phyloP scores from a whole-genome alignment of 1,140 invertebrate genomes.

The Geopemphigus sp. region DNA sequence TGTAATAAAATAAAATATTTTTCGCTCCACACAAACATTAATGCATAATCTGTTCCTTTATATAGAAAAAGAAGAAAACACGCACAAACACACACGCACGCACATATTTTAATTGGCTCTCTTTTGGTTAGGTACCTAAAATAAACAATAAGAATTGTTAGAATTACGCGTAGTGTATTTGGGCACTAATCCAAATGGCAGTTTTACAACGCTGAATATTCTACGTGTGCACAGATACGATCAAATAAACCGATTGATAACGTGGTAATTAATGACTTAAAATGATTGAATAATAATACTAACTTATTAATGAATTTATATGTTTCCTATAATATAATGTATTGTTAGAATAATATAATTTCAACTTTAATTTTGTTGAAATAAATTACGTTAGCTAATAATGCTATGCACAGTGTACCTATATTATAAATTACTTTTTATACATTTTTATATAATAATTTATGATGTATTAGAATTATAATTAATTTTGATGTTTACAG shows the following conservation, averaged over 20 bases:
- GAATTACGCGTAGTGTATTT: neutral
- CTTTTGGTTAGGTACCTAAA: neutral
- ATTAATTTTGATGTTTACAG: too few species aligned
- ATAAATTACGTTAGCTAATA: too few species aligned
- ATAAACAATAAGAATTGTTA: conserved; percentile 19
- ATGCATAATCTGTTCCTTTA: neutral
- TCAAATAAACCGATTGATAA: neutral
- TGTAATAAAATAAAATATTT: neutral
- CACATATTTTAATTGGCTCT: neutral
- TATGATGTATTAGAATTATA: too few species aligned
- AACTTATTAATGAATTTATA: neutral
- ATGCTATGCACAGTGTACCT: too few species aligned
- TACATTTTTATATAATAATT: too few species aligned
- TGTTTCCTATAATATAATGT: neutral
- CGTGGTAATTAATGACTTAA: neutral
- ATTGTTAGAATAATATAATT: neutral
- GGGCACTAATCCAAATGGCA: conserved; percentile 12
- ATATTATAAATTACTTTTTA: too few species aligned
- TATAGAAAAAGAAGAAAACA: neutral
- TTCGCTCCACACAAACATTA: neutral
- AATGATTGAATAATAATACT: neutral
- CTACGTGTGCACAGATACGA: neutral
- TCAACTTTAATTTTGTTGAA: too few species aligned
- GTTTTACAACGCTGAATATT: neutral
- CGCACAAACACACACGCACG: too few species aligned